Evolutionary conservation across 2,113 vertebrate genomes (phyloP), one percentile per base, ranked within the genome.

Genomic region (Clarias macrocephalus): DNA sequence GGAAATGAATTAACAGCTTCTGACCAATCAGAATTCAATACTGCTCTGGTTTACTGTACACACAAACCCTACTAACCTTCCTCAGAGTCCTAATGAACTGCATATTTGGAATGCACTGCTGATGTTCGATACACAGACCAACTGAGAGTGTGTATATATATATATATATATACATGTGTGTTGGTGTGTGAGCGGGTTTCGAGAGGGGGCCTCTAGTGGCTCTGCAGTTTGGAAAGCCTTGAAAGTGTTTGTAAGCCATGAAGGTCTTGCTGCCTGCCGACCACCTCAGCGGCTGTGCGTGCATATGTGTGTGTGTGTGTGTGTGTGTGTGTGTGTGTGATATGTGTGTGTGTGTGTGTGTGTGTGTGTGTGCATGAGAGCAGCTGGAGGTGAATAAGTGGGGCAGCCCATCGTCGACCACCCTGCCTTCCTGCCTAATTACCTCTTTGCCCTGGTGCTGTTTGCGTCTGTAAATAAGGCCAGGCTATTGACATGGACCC

Each of bases 361-460:
- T 70, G 63, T 81, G 62, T 76, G 80, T 28, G 18, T 54, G 60
- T 83, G 80, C 19, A 28, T 12, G 1, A 13, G 66, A 88, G 86
- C 88, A 90, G 92, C 92, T 93, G 92, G 91, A 89, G 90, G 92
- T 89, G 56, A 83, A 80, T 84, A 72, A 89, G 89, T 57, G 81
- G 91, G 92, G 91, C 86, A 88, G 91, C 91, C 93, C 90, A 91
- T 94, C 94, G 94, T 91, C 93, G 94, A 94, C 94, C 93, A 92
- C 92, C 89, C 81, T 73, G 80, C 91, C 90, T 94, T 92, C 89
- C 91, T 92, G 89, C 92, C 91, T 94, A 95, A 94, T 95, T 94
- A 95, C 93, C 93, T 93, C 92, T 84, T 91, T 91, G 91, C 91
- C 93, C 92, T 82, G 85, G 91, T 91, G 87, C 89, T 85, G 91